phyloP scores from a whole-genome alignment of 2,888 invertebrate species.

The Panopea generosa region DNA sequence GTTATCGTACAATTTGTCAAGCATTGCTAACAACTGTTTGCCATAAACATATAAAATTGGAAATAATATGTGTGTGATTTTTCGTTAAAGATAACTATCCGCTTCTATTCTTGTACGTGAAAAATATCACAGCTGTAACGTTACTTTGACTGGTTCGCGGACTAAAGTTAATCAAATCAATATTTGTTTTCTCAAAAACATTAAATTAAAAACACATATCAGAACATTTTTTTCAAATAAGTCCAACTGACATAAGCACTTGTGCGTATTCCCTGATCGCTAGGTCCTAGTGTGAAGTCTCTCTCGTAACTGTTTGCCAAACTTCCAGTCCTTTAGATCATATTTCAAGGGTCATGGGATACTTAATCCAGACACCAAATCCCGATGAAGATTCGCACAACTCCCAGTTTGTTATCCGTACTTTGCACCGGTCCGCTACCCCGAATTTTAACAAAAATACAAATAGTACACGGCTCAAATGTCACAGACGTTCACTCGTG shows the following conservation, averaged over 20 bases:
- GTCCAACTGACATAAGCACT: too few relatives aligned
- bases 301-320: constrained; percentile 40
- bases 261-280: background rate
- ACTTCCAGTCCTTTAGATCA: constrained; percentile 28
- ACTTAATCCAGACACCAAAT: constrained; percentile 23
- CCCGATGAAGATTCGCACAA: background rate
- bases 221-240: too few relatives aligned
- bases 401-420: constrained; percentile 6
- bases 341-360: constrained; percentile 29
- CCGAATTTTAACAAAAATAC: constrained; percentile 7
- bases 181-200: too few relatives aligned
- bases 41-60: too few relatives aligned
- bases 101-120: too few relatives aligned
- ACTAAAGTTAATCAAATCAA: too few relatives aligned
- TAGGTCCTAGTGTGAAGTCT: background rate
- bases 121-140: too few relatives aligned
- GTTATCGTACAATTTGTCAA: background rate
- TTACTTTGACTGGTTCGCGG: too few relatives aligned
- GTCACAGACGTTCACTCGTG: constrained; percentile 37
- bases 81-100: too few relatives aligned
- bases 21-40: too few relatives aligned
- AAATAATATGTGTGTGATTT: too few relatives aligned
- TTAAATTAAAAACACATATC: too few relatives aligned
- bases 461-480: constrained; percentile 38
- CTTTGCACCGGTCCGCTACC: background rate